phyloP scores from a whole-genome alignment of 1,140 invertebrate genomes.

The Drosophila kanapiae region DNA sequence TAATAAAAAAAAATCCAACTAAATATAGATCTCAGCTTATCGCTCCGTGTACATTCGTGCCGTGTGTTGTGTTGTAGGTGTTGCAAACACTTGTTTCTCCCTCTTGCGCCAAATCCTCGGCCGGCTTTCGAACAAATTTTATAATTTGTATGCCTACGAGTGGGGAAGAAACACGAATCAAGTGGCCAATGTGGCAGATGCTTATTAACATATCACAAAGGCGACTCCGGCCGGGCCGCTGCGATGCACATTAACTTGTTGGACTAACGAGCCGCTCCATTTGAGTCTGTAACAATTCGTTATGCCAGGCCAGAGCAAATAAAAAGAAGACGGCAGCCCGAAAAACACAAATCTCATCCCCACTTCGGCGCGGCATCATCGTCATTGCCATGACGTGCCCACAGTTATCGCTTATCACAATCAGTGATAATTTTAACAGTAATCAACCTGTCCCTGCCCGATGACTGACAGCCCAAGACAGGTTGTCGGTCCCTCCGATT shows the following conservation, averaged over 20 bases:
- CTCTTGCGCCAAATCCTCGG: conserved; percentile 50
- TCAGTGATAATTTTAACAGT: conserved; percentile 85
- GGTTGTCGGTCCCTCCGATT: conserved; percentile 57
- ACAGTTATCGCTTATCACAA: conserved; percentile 84
- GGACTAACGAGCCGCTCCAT: conserved; percentile 80
- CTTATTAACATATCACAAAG: conserved; percentile 81
- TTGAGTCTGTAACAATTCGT: conserved; percentile 82
- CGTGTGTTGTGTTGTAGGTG: conserved; percentile 66
- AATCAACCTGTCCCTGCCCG: conserved; percentile 78
- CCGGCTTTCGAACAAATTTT: conserved; percentile 50
- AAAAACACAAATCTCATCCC: conserved; percentile 52
- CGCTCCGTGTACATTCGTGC: not conserved
- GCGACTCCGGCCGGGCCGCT: conserved; percentile 40
- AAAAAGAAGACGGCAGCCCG: conserved; percentile 8
- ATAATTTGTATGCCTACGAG: conserved; percentile 65
- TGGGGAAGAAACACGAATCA: conserved; percentile 44
- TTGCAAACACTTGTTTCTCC: conserved; percentile 75
- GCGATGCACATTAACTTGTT: conserved; percentile 78
- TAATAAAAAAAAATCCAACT: no score
- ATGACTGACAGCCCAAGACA: conserved; percentile 74
- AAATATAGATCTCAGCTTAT: not conserved
- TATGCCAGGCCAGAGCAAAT: conserved; percentile 52
- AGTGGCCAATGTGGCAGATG: conserved; percentile 71
- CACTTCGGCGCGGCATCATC: conserved; percentile 34
- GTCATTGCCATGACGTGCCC: conserved; percentile 66